These are phyloP conservation scores for Lateolabrax maculatus DNA, from an alignment of 2,797 vertebrate species.

Conservation along the genomic window DNA sequence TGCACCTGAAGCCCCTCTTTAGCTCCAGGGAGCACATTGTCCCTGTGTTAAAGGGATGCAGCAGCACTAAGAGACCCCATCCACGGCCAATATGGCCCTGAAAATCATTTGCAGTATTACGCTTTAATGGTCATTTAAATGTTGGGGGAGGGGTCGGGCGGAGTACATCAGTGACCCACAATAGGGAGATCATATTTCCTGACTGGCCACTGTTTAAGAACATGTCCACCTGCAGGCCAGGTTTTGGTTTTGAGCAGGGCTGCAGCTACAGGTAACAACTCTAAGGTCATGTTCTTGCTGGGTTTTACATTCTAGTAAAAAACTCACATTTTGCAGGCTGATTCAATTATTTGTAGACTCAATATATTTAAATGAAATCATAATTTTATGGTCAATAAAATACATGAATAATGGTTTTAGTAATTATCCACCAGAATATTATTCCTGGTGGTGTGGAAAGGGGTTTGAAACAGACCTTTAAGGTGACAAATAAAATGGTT, in stretches of 20 bases:
- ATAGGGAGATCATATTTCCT: background rate
- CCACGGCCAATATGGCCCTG: background rate
- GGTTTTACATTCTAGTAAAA: background rate
- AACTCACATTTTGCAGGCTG: too few relatives aligned
- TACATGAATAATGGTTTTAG: too few relatives aligned
- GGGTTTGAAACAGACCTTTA: too few relatives aligned
- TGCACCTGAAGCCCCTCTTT: conserved; percentile 39
- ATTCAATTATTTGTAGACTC: too few relatives aligned
- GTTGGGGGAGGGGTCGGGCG: background rate
- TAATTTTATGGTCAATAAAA: too few relatives aligned
- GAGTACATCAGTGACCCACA: background rate
- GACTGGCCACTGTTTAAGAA: background rate
- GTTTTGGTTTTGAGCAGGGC: background rate
- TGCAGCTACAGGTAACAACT: background rate
- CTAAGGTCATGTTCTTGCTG: background rate
- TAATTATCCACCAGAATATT: too few relatives aligned
- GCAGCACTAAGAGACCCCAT: conserved; percentile 19
- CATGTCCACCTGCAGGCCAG: background rate
- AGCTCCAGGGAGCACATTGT: conserved; percentile 44
- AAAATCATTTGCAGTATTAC: background rate
- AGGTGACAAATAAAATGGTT: too few relatives aligned
- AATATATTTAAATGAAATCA: too few relatives aligned
- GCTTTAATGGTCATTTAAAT: conserved; percentile 7
- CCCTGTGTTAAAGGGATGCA: conserved; percentile 15
- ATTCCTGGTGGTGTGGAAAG: too few relatives aligned